Base-by-base conservation (phyloP, 1,140 invertebrate species). In the Asobara japonica region DNA sequence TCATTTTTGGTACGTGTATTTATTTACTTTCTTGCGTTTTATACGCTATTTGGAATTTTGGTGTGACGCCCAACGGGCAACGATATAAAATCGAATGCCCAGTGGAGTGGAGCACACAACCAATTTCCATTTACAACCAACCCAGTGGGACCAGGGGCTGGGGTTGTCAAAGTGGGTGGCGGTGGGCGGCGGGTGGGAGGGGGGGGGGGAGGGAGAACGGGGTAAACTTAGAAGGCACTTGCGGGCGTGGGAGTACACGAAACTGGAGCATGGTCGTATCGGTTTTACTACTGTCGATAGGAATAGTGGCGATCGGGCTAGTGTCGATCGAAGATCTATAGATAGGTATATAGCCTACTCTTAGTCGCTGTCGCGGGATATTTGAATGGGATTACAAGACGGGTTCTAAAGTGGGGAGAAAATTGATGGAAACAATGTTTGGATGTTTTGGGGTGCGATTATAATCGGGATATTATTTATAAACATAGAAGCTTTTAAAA, bases 111-210 rank as follows among this genome's bases (percentile, higher is more conserved):
- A 51, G 45, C 45, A 51, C 56, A 60, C 22, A 60, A 60, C 56
- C 56, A 60, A 60, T 60, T 60, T 60, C 20, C 56, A 60, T 60
- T 60, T 60, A 60, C 56, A 60, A 60, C 56, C 20, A 29, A 60
- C 45, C 45, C 45, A 51, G 45, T 51, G 45, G 45, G 18, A 20
- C n/a, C 31, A 6, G 31, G 11, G 11, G 11, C 31, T 11, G 5
- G 11, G 11, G 31, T 5, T 36, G 11, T 36, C 31, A 6, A 36
- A 6, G 5, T 36, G 31, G 5, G 31, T 16, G 20, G n/a, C 8
- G 3, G 5, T 51, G 45, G 5, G 5, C 5, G 5, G 41, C n/a
- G 45, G 16, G 20, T 18, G n/a, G 7, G n/a, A 20, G 8, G n/a
- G 45, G 7, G 45, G 11, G 16, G 3, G 18, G n/a, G 45, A 3